Conservation (phyloP, 2,797 vertebrate species). For the Danio tinwini region DNA sequence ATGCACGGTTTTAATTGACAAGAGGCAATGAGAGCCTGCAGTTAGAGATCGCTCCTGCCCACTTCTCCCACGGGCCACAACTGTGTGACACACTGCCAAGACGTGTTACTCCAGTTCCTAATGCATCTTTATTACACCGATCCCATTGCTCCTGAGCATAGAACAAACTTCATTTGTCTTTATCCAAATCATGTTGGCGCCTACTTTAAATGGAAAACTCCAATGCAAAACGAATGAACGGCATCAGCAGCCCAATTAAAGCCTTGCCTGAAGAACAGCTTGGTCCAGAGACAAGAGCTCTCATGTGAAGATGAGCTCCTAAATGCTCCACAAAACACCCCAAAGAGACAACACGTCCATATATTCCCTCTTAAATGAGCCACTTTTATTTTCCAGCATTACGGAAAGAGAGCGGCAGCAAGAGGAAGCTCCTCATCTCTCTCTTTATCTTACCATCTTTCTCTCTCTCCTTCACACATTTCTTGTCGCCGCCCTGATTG, state of each 20-base stretch:
- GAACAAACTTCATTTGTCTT: slow-evolving; percentile 79
- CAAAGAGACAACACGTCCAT: slow-evolving; percentile 45
- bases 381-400: slow-evolving; percentile 39
- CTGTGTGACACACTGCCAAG: slow-evolving; percentile 70
- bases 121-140: slow-evolving; percentile 80
- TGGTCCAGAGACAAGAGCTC: slow-evolving; percentile 71
- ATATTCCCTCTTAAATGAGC: slow-evolving; percentile 50
- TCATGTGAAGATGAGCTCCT: slow-evolving; percentile 60
- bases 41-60: slow-evolving; percentile 58
- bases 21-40: slow-evolving; percentile 65
- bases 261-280: slow-evolving; percentile 64
- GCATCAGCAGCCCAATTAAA: slow-evolving; percentile 71
- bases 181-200: slow-evolving; percentile 77
- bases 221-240: slow-evolving; percentile 69
- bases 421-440: slow-evolving; percentile 23
- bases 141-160: slow-evolving; percentile 72
- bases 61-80: slow-evolving; percentile 63
- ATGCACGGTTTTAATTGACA: slow-evolving; percentile 55
- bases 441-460: slow-evolving; percentile 23
- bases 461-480: slow-evolving; percentile 57
- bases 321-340: slow-evolving; percentile 58
- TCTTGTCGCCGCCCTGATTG: slow-evolving; percentile 57
- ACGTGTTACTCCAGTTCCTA: slow-evolving; percentile 73
- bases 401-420: slow-evolving; percentile 18
- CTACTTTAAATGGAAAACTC: slow-evolving; percentile 61